phyloP scores from a whole-genome alignment of 2,113 vertebrate genomes.

The Lophotis ruficrista region DNA sequence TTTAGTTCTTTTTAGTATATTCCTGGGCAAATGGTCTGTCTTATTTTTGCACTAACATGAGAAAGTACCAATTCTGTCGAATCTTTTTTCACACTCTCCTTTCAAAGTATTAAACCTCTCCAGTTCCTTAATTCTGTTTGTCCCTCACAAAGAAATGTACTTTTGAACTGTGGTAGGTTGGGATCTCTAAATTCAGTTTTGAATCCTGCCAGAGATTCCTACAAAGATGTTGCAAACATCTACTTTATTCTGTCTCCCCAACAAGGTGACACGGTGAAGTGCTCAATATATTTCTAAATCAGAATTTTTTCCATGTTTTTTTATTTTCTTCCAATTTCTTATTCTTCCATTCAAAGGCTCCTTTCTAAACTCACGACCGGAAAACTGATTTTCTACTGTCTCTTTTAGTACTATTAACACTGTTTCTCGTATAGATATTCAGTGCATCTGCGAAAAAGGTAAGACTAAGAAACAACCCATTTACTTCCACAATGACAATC shows the following conservation, averaged over 20 bases:
- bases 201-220: not conserved
- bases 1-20: conserved; percentile 41
- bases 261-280: not conserved
- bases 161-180: not conserved
- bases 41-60: not conserved
- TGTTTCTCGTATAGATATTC: not conserved
- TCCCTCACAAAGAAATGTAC: not conserved
- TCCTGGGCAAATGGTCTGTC: not conserved
- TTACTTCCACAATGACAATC: not conserved
- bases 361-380: not conserved
- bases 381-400: not conserved
- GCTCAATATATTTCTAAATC: not conserved
- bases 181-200: not conserved
- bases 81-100: not conserved
- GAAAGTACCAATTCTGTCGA: not conserved
- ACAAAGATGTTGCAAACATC: not conserved
- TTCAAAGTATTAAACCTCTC: not conserved
- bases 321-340: not conserved
- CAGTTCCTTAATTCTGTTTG: not conserved
- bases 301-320: not conserved
- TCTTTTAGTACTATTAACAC: not conserved
- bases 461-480: not conserved
- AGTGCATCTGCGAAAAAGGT: not conserved
- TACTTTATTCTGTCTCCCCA: not conserved
- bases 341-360: not conserved